Base-by-base conservation (phyloP, 1,140 invertebrate genomes). In the Drosophila takahashii region DNA sequence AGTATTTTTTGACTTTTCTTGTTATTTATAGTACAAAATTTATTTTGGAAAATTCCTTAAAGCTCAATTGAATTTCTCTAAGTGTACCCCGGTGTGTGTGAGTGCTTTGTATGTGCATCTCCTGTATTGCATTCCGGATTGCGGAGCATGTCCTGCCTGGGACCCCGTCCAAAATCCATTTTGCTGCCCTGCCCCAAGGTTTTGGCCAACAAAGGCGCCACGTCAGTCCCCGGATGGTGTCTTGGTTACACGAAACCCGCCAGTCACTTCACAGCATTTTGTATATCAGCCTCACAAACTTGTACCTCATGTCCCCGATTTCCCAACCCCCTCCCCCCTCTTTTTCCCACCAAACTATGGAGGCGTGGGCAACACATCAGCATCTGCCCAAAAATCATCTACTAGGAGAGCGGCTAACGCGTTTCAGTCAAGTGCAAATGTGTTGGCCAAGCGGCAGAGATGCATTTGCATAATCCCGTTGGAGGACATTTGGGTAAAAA, bases 81-180 rank as follows among this genome's bases (percentile, higher is more conserved):
- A 37, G 66, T 77, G 73, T 41, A 34, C 51, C 4, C 16, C 41
- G 8, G 62, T 56, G 10, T 48, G 13, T 48, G 22, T 8, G 5
- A 32, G 42, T 34, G 16, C 22, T n/a, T n/a, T 65, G 15, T 29
- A 42, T 61, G 48, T 61, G 51, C 32, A 18, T 34, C 26, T 22
- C 10, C 29, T 64, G 45, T 32, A 57, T 47, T 74, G 67, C 69
- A 74, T 59, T 62, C 26, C 47, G 57, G 39, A 60, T 59, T 53
- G 37, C 60, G 36, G n/a, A 51, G 52, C 61, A 47, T 47, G 50
- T 41, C 34, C 44, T 41, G 53, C 16, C 67, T 59, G 61, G 61
- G 57, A 52, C 72, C 47, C 26, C 32, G 52, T 64, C 54, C 16
- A 64, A 76, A 75, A 84, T 79, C 75, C 64, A 84, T 81, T 83